Conservation (phyloP, 2,113 vertebrate species). For the Xenopus tropicalis region DNA sequence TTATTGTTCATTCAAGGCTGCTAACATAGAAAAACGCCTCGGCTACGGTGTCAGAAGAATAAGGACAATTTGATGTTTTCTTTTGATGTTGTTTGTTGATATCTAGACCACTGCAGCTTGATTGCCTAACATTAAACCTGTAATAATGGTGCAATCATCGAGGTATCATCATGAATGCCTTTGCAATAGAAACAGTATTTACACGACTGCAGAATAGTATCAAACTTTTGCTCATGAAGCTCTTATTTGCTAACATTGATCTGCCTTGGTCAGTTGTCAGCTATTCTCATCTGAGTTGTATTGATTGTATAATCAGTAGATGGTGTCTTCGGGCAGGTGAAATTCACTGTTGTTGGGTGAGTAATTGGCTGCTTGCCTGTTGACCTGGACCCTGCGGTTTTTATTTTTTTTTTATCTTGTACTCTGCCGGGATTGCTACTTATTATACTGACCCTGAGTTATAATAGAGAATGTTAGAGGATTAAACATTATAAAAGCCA, state of each 20-base stretch:
- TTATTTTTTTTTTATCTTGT: constrained; percentile 64
- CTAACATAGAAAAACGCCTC: constrained; percentile 79
- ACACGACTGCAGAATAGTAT: constrained; percentile 91
- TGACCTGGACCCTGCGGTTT: constrained; percentile 84
- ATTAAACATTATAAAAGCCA: constrained; percentile 79
- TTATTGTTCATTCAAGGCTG: constrained; percentile 89
- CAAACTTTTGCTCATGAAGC: constrained; percentile 94
- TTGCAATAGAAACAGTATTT: constrained; percentile 86
- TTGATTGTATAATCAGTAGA: constrained; percentile 98
- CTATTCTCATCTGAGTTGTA: constrained; percentile 96
- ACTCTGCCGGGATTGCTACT: constrained; percentile 63
- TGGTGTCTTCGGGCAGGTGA: constrained; percentile 90
- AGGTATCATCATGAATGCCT: constrained; percentile 92
- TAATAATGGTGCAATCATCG: constrained; percentile 99
- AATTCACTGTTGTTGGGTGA: constrained; percentile 94
- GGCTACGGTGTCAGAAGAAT: constrained; percentile 94
- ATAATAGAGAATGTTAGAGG: constrained; percentile 62
- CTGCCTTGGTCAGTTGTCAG: constrained; percentile 96
- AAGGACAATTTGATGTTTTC: constrained; percentile 96
- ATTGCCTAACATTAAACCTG: constrained; percentile 99
- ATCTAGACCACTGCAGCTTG: constrained; percentile 99
- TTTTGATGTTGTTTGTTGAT: constrained; percentile 98
- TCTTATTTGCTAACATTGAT: constrained; percentile 99
- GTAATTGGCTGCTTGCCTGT: constrained; percentile 95
- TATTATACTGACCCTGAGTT: constrained; percentile 70